Evolutionary conservation across 2,113 vertebrate genomes (phyloP).

Genomic region (Taurulus bubalis): DNA sequence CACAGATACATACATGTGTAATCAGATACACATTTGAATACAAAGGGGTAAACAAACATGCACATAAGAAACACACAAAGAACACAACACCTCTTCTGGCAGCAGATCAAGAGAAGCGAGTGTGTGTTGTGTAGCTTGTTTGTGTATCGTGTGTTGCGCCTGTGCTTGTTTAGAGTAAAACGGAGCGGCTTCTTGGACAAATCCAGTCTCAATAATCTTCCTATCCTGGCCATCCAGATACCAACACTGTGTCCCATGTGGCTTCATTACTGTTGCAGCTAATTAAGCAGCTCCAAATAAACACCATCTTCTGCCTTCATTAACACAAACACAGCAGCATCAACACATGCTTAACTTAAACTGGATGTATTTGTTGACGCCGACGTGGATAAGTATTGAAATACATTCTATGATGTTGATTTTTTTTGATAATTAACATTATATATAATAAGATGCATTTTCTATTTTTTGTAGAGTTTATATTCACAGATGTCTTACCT

Average conservation of each 20-base stretch:
- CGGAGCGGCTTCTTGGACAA: conserved; percentile 75
- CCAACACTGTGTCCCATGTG: conserved; percentile 79
- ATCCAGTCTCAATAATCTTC: conserved; percentile 80
- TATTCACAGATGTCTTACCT: conserved; percentile 28
- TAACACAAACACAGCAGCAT: conserved; percentile 76
- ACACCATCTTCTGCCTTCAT: conserved; percentile 79
- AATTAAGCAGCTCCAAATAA: conserved; percentile 82
- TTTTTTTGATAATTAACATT: conserved; percentile 25
- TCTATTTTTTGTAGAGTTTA: conserved; percentile 5
- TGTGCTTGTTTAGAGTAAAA: conserved; percentile 45
- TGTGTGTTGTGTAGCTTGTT: conserved; percentile 35
- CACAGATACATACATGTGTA: not conserved
- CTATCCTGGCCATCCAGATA: conserved; percentile 75
- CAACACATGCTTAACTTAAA: conserved; percentile 65
- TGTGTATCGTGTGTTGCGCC: conserved; percentile 30
- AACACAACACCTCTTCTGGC: conserved; percentile 57
- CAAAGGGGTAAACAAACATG: conserved; percentile 50
- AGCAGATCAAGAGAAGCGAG: conserved; percentile 62
- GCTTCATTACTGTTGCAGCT: conserved; percentile 82
- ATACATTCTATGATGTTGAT: conserved; percentile 35
- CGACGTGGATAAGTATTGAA: conserved; percentile 47
- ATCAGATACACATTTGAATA: conserved; percentile 43
- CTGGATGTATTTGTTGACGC: conserved; percentile 64
- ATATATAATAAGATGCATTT: conserved; percentile 14
- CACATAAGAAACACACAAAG: conserved; percentile 19